Conservation (phyloP, 1,140 invertebrate genomes). For the Drosophila pectinifera region DNA sequence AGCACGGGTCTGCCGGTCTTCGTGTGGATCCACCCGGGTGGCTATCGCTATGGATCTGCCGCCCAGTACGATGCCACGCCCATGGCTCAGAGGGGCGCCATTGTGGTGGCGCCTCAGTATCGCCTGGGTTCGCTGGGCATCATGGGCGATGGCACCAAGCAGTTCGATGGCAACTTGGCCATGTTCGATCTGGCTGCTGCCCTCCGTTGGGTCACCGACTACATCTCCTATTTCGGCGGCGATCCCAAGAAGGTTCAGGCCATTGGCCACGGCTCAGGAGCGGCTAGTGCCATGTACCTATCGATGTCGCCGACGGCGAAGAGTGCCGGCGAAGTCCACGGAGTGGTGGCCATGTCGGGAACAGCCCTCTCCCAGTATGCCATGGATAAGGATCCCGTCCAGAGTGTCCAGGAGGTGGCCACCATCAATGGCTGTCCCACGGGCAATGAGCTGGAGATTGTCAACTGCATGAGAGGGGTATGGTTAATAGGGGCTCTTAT, state of each 20-base stretch:
- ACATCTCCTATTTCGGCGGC: constrained; percentile 90
- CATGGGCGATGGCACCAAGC: constrained; percentile 88
- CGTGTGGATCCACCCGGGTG: constrained; percentile 88
- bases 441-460: constrained; percentile 85
- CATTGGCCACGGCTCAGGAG: constrained; percentile 89
- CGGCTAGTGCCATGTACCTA: constrained; percentile 87
- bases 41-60: constrained; percentile 88
- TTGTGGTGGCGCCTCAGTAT: constrained; percentile 93
- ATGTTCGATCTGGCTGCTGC: constrained; percentile 90
- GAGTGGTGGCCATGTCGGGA: constrained; percentile 89
- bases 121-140: constrained; percentile 92
- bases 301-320: constrained; percentile 86
- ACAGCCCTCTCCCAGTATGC: constrained; percentile 88
- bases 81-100: constrained; percentile 88
- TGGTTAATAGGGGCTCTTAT: background rate
- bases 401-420: constrained; percentile 86
- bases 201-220: constrained; percentile 88
- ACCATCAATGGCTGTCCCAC: constrained; percentile 86
- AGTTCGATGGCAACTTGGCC: constrained; percentile 90
- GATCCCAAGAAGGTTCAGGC: constrained; percentile 88
- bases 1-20: constrained; percentile 86
- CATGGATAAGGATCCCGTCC: constrained; percentile 86
- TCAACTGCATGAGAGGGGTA: constrained; percentile 86
- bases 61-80: constrained; percentile 88
- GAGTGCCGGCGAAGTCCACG: constrained; percentile 85